Conservation (phyloP, 2,797 vertebrate species). For the Sebastes aleutianus region DNA sequence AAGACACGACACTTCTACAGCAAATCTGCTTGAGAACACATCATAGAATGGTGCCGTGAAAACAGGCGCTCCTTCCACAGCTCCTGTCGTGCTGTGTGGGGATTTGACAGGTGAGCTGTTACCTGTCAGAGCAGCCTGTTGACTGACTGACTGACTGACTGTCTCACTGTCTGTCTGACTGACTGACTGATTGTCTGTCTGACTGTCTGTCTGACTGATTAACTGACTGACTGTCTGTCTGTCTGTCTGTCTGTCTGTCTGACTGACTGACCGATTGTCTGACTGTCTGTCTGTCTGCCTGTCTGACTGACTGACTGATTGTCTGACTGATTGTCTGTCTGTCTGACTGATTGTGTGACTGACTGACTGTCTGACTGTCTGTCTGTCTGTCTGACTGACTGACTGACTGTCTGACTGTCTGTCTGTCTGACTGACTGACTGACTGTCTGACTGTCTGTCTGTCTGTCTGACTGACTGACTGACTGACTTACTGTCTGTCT, state of each 20-base stretch:
- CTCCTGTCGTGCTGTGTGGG: background rate
- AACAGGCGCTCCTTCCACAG: background rate
- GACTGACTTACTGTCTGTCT: no score
- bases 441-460: rapidly evolving
- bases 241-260: no score
- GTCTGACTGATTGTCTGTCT: no score
- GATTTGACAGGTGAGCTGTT: constrained; percentile 42
- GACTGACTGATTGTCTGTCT: background rate
- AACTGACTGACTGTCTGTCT: background rate
- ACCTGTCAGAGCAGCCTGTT: constrained; percentile 58
- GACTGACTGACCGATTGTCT: no score
- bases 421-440: background rate
- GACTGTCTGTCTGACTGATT: no score
- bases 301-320: constrained; percentile 20
- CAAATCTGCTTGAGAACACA: background rate
- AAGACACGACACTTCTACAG: background rate
- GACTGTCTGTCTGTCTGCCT: background rate
- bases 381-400: background rate
- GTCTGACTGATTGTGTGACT: constrained; percentile 16
- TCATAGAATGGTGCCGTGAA: background rate
- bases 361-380: constrained; percentile 1
- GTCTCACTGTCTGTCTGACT: no score
- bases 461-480: no score
- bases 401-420: rapidly evolving
- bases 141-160: constrained; percentile 36